Base-by-base conservation (phyloP, 2,113 vertebrate genomes). In the Tenebrosternarchus preto region DNA sequence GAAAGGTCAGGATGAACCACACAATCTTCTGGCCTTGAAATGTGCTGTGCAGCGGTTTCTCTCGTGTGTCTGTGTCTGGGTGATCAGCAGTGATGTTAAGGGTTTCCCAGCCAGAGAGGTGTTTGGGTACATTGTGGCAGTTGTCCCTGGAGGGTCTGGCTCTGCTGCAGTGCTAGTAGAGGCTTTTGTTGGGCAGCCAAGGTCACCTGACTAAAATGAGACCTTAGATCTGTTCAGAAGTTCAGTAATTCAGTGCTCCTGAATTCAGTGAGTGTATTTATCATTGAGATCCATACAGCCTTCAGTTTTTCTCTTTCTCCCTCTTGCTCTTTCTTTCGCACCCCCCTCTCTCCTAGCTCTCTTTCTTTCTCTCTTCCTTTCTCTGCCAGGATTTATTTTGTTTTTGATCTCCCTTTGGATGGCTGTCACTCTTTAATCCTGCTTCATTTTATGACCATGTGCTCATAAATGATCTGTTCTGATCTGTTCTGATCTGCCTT, bases 201-300 rank as follows among this genome's bases (percentile, higher is more conserved):
- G 64, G 57, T 69, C 43, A 63, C 57, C 55, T 76, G 55, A 77
- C 27, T 29, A 15, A 70, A 64, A 43, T 50, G 61, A 74, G 60
- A 74, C 29, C 31, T 50, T 12, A 63, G 25, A 63, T 63, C 68
- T 12, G 64, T 59, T 71, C 66, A 46, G 22, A 8, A 11, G 2
- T 50, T 50, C 43, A 50, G 43, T 50, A 25, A 27, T 55, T 33
- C 22, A 6, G 53, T 19, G n/a, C n/a, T n/a, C n/a, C n/a, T n/a
- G n/a, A 27, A 17, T 59, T 69, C 55, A 11, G n/a, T 43, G 9
- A 70, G n/a, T 15, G 4, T 19, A 16, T 27, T 59, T 55, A 61
- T 36, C 31, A 24, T 55, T 55, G 53, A 17, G 27, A 27, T 7
- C 56, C 33, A 53, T 67, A 8, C 5, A 6, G 6, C 33, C 33